Conservation (phyloP, 2,797 vertebrate species). For the Serranus cabrilla region DNA sequence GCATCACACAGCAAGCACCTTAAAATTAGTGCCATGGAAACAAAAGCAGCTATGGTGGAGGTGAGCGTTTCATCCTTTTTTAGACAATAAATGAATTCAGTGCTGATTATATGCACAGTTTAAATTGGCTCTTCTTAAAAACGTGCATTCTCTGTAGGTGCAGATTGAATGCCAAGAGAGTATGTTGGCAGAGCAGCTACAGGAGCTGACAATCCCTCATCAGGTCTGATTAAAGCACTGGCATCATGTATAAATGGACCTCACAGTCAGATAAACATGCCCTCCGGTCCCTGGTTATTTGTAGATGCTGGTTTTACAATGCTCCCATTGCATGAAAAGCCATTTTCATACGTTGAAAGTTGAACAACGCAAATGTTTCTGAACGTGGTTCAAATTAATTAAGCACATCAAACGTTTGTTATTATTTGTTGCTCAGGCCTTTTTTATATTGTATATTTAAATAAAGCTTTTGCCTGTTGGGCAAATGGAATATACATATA, state of each 20-base stretch:
- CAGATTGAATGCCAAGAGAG: neutral
- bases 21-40: slow-evolving; percentile 3
- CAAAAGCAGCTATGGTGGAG: slow-evolving; percentile 23
- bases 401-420: slow-evolving; percentile 1
- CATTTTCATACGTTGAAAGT: neutral
- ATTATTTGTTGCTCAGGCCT: neutral
- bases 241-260: slow-evolving; percentile 6
- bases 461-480: no score
- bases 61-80: neutral
- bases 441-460: slow-evolving; percentile 1
- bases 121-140: slow-evolving; percentile 14
- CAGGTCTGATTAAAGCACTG: slow-evolving; percentile 30
- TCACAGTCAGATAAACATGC: neutral
- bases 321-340: neutral
- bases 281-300: slow-evolving; percentile 17
- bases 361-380: neutral
- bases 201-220: slow-evolving; percentile 31
- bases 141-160: neutral
- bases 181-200: slow-evolving; percentile 27
- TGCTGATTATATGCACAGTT: neutral
- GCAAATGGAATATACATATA: no score
- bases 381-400: slow-evolving; percentile 11
- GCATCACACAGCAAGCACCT: neutral
- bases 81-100: slow-evolving; percentile 10
- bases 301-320: neutral